Conservation (phyloP, 2,113 vertebrate genomes). For the Phaethon lepturus region DNA sequence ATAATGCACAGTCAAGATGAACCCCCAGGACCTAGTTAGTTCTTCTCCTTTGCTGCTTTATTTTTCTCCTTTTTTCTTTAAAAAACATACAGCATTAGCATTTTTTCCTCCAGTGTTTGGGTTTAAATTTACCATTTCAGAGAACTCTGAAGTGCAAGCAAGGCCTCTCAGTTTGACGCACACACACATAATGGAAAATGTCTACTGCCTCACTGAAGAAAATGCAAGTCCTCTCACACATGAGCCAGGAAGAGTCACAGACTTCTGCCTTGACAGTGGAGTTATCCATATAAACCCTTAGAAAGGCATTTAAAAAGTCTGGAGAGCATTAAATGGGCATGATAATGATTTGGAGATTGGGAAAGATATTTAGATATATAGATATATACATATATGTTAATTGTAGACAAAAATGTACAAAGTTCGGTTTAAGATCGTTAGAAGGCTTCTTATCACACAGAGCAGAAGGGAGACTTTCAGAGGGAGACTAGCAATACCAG, state of each 20-base stretch:
- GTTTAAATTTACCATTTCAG: slow-evolving; percentile 1
- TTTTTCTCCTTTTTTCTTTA: neutral
- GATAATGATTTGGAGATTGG: neutral
- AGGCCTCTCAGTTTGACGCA: neutral
- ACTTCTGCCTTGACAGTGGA: neutral
- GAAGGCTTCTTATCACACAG: neutral
- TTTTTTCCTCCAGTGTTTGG: neutral
- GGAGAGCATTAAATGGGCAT: neutral
- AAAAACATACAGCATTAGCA: neutral
- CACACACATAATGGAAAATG: neutral
- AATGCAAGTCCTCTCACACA: neutral
- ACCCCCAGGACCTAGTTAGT: neutral
- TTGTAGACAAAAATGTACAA: neutral
- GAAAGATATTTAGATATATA: neutral
- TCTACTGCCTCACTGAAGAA: neutral
- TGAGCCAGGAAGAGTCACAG: neutral
- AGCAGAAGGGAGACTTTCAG: neutral
- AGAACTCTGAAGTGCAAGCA: neutral
- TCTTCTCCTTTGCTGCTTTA: neutral
- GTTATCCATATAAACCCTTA: neutral
- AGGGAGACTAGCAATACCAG: neutral
- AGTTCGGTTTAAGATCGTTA: neutral
- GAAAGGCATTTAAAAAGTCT: neutral
- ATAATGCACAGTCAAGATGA: neutral
- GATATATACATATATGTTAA: neutral